phyloP scores from a whole-genome alignment of 92 coral and sea anemone genomes.

The Epizoanthus ramosus region DNA sequence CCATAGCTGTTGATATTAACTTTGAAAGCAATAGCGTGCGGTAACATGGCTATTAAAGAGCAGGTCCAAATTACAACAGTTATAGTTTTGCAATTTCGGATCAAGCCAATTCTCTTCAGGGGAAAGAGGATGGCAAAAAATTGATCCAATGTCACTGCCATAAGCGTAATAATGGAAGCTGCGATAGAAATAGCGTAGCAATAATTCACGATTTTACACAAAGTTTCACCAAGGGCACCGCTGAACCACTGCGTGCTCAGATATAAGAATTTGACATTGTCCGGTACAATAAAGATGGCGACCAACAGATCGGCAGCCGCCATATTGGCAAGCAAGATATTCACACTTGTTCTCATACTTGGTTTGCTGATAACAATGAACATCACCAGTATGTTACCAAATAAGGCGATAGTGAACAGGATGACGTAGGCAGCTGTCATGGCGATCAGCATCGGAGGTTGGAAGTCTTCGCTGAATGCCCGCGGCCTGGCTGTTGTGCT shows the following conservation, averaged over 20 bases:
- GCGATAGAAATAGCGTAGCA: conserved; percentile 58
- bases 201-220: conserved; percentile 54
- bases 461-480: neutral
- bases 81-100: conserved; percentile 55
- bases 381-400: conserved; percentile 72
- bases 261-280: conserved; percentile 38
- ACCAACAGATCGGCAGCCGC: conserved; percentile 67
- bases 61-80: conserved; percentile 61
- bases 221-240: conserved; percentile 51
- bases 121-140: conserved; percentile 70
- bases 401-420: conserved; percentile 55
- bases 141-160: conserved; percentile 61
- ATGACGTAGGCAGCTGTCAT: conserved; percentile 52
- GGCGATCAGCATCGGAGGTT: conserved; percentile 45
- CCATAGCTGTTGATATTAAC: conserved; percentile 18
- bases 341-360: conserved; percentile 43
- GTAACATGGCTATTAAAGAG: conserved; percentile 44
- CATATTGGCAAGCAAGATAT: conserved; percentile 69
- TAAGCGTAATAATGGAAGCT: conserved; percentile 65
- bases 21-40: conserved; percentile 44
- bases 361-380: conserved; percentile 60
- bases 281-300: conserved; percentile 51
- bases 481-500: neutral
- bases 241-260: conserved; percentile 50
- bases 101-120: conserved; percentile 27